Evolutionary conservation across 2,797 vertebrate species (phyloP), one percentile per base, ranked within the genome.

Genomic region (Picus viridis): DNA sequence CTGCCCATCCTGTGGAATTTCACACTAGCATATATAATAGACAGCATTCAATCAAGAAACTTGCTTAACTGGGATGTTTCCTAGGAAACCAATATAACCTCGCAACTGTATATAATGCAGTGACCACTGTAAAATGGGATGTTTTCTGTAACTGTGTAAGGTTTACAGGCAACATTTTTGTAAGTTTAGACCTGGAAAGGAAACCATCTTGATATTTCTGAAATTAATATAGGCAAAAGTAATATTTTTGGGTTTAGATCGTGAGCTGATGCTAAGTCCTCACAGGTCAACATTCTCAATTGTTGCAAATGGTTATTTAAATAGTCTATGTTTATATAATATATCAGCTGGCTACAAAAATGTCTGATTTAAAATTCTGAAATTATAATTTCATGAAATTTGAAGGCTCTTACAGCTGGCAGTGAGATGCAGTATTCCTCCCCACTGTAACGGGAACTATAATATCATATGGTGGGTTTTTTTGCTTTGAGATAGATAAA

Each of bases 1-100:
- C 73, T 85, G 43, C 30, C 39, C 32, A n/a, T 65, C 39, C 30
- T 26, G 2, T 87, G 43, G 53, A 83, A 83, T 77, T 89, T 78
- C 39, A 29, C 27, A 70, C 13, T 78, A 75, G 51, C 6, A 10
- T 75, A 43, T 57, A 14, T 30, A 57, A 72, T 29, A 77, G 69
- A 59, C 43, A 68, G 6, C 10, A 14, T 53, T 89, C 76, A 72
- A 14, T 74, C 72, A 83, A 75, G n/a, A 59, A 87, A 65, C 65
- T 77, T 69, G 23, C 56, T 89, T 89, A 90, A 92, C 59, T 70
- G 53, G 7, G n/a, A 19, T 72, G 27, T 94, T 72, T 87, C 78
- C 84, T 72, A 69, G 84, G 86, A 83, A 83, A 90, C 63, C 11
- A 61, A 16, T 72, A 24, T 27, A 86, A 53, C 26, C 39, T 8